phyloP scores from a whole-genome alignment of 2,113 vertebrate genomes.

The Tricholaema leucomelas region DNA sequence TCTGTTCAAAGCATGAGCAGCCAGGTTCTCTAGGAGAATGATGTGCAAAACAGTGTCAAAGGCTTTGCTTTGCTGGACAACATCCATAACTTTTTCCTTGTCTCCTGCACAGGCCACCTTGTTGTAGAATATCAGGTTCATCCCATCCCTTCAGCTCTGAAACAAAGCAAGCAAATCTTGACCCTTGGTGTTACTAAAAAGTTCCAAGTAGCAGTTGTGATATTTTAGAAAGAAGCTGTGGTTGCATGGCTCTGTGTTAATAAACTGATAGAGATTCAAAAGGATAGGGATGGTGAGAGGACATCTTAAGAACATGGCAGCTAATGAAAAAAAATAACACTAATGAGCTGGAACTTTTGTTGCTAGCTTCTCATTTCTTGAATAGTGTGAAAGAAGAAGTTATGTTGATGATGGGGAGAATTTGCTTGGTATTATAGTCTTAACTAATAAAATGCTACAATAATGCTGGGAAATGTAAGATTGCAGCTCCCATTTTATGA shows the following conservation, averaged over 20 bases:
- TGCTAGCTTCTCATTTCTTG: not conserved
- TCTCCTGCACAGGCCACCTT: not conserved
- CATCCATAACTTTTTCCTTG: not conserved
- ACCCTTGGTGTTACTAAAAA: not conserved
- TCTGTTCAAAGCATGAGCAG: rapidly evolving
- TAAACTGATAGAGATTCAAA: not conserved
- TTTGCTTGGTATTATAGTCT: not conserved
- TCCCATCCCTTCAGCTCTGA: not conserved
- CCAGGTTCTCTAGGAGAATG: not conserved
- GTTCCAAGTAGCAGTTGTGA: not conserved
- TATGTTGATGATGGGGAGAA: not conserved
- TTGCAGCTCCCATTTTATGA: constrained; percentile 33
- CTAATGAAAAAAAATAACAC: not conserved
- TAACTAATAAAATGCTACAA: constrained; percentile 24
- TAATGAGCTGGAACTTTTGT: not conserved
- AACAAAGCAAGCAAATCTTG: not conserved
- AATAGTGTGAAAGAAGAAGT: not conserved
- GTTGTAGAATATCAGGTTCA: not conserved
- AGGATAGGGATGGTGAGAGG: not conserved
- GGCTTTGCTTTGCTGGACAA: not conserved
- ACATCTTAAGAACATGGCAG: not conserved
- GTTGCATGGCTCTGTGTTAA: not conserved
- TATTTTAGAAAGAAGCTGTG: not conserved
- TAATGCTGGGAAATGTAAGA: constrained; percentile 11
- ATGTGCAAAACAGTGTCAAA: not conserved